Conservation (phyloP, 1,140 invertebrate genomes). For the Bombyx mandarina region DNA sequence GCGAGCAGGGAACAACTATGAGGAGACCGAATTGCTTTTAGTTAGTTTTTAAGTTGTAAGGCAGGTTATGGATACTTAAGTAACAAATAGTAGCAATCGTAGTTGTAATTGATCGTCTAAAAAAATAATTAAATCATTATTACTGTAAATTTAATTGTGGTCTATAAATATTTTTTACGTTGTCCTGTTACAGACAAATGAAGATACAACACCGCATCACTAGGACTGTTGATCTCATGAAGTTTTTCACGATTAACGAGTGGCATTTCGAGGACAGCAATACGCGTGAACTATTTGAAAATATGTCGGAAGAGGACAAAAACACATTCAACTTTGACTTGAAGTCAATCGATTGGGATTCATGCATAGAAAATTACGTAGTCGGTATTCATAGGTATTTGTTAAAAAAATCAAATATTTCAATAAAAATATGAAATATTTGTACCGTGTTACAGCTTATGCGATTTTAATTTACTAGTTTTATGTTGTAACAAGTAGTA, state of each 20-base stretch:
- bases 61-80: too few relatives aligned
- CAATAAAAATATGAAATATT: background rate
- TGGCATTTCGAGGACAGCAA: slow-evolving; percentile 12
- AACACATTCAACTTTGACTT: slow-evolving; percentile 12
- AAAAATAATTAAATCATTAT: too few relatives aligned
- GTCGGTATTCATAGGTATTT: slow-evolving; percentile 10
- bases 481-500: too few relatives aligned
- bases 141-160: too few relatives aligned
- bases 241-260: slow-evolving; percentile 12
- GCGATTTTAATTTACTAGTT: too few relatives aligned
- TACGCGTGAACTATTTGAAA: slow-evolving; percentile 5
- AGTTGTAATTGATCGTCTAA: too few relatives aligned
- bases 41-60: too few relatives aligned
- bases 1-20: too few relatives aligned
- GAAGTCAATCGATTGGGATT: slow-evolving; percentile 9
- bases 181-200: slow-evolving; percentile 9
- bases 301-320: slow-evolving; percentile 5
- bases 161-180: too few relatives aligned
- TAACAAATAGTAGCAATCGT: too few relatives aligned
- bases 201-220: slow-evolving; percentile 8
- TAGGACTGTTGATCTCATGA: slow-evolving; percentile 8
- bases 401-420: slow-evolving; percentile 3
- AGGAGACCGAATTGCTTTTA: too few relatives aligned
- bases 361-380: slow-evolving; percentile 7
- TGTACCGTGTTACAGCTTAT: too few relatives aligned